phyloP scores from a whole-genome alignment of 2,797 vertebrate species.

The Rhinogobio ventralis region DNA sequence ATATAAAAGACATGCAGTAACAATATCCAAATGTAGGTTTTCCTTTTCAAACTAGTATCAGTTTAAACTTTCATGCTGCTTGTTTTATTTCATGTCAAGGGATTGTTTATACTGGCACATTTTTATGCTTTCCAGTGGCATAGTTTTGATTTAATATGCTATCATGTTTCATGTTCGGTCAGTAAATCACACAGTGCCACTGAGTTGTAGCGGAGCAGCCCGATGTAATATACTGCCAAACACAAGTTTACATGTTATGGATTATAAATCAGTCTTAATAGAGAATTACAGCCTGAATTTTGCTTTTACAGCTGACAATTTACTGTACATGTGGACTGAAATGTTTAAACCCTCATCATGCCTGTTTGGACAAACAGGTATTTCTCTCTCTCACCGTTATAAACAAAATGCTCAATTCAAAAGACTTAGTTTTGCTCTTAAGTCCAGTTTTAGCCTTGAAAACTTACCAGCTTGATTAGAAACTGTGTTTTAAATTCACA shows the following conservation, averaged over 20 bases:
- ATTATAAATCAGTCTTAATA: conserved; percentile 32
- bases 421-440: neutral
- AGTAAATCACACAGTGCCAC: conserved; percentile 72
- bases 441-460: neutral
- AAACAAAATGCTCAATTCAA: neutral
- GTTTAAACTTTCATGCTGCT: conserved; percentile 1
- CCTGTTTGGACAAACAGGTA: conserved; percentile 1
- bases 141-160: conserved; percentile 41
- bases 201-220: neutral
- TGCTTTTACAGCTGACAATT: neutral
- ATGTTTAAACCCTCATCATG: neutral
- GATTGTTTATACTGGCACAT: conserved; percentile 6
- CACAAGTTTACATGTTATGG: conserved; percentile 24
- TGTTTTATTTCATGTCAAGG: conserved; percentile 20
- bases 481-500: neutral
- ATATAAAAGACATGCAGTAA: neutral
- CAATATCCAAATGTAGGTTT: neutral
- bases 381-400: neutral
- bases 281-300: conserved; percentile 7
- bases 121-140: conserved; percentile 26
- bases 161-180: conserved; percentile 30
- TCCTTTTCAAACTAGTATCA: neutral
- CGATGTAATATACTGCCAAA: conserved; percentile 21
- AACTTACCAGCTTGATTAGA: neutral
- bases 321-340: neutral